phyloP scores from a whole-genome alignment of 2,113 vertebrate species.

The Hystrix cristata region DNA sequence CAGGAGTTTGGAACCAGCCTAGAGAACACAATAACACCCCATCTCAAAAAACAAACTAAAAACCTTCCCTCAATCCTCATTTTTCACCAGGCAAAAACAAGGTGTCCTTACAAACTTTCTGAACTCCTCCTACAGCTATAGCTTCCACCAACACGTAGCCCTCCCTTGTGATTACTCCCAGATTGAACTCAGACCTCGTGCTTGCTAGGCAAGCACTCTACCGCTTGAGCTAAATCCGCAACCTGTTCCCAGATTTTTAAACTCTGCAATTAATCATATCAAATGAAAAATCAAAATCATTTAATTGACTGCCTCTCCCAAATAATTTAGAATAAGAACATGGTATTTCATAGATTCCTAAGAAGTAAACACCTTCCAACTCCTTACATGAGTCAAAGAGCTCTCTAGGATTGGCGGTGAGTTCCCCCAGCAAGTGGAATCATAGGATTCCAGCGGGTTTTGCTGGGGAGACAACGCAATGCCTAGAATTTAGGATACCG shows the following conservation, averaged over 20 bases:
- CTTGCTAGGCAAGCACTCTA: too few species aligned
- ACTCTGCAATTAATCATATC: not conserved
- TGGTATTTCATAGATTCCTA: not conserved
- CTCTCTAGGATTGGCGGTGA: not conserved
- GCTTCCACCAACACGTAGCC: not conserved
- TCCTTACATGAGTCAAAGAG: not conserved
- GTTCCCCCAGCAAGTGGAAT: not conserved
- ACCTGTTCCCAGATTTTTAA: not conserved
- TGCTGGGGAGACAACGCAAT: not conserved
- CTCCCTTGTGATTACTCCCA: not conserved
- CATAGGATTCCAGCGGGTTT: not conserved
- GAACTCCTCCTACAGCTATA: not conserved
- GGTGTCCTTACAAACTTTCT: not conserved
- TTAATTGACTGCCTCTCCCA: not conserved
- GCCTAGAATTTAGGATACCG: not conserved
- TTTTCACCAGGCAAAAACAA: not conserved
- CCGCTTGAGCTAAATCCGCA: too few species aligned
- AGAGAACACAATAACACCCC: not conserved
- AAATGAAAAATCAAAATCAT: conserved; percentile 29
- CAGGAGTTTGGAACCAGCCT: not conserved
- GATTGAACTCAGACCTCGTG: not conserved
- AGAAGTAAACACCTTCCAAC: not conserved
- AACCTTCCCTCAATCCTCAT: not conserved
- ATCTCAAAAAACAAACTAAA: not conserved
- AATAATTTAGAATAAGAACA: not conserved